Base-by-base conservation (phyloP, 2,888 invertebrate genomes). In the Agrochola lychnidis region DNA sequence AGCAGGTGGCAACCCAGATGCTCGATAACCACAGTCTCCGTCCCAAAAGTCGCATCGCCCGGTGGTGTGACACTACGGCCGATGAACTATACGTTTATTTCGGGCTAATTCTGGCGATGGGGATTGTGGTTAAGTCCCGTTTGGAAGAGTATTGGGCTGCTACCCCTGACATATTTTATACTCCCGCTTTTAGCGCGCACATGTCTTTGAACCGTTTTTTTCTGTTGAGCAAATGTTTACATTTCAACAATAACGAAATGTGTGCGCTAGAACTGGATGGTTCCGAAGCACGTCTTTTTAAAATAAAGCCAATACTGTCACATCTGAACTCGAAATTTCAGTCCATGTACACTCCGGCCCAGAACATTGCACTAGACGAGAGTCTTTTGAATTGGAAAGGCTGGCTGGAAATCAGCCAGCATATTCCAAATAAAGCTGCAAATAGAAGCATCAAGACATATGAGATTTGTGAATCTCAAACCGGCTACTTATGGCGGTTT, bases 401-500 rank as follows among this genome's bases (percentile, higher is more conserved):
- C 51, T 51, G 51, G 51, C 19, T 19, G 51, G 51, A 51, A 51
- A 19, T 51, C 19, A 16, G 51, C 51, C 51, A 51, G 51, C 9
- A 42, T 1, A 71, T 64, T 22, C 71, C 64, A 1, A 72, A 56
- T 14, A 72, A 72, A 14, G 9, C 9, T 1, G 40, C 42, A 7
- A 53, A 53, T 4, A 9, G 5, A 22, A 30, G 59, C 9, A 42
- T 69, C n/a, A 69, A 57, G 59, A 81, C 83, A 0, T 85, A 87
- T 25, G 87, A 87, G 59, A 45, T 89, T 3, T 87, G 85, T 82
- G 88, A 89, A 73, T 83, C 84, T 62, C 81, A 79, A 70, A 84
- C 87, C 40, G 86, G 88, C 16, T 89, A 87, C 16, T 64, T 89
- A 25, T 89, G 86, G 87, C 76, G 83, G 59, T 84, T 88, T 73